Base-by-base conservation (phyloP, 2,797 vertebrate genomes). In the Gambelia wislizenii region DNA sequence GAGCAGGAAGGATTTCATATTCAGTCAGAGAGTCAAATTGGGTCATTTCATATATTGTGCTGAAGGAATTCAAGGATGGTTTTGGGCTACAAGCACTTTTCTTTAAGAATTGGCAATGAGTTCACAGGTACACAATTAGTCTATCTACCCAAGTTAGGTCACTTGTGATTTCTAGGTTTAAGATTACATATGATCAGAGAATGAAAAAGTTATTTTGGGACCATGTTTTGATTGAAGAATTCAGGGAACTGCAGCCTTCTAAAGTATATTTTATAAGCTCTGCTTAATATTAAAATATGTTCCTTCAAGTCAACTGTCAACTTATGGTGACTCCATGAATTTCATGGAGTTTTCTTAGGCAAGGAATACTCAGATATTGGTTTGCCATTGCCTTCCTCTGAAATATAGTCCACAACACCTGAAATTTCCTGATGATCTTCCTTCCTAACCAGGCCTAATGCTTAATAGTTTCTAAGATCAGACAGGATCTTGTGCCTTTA, bases 21-120 rank as follows among this genome's bases (percentile, higher is more conserved):
- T 81, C 10, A 83, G 18, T n/a, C 36, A 16, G 30, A 74, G 47
- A 67, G 30, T 74, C n/a, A 67, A 52, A 52, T 39, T 86, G 6
- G 33, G n/a, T 64, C 36, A 83, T 39, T 90, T 25, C 16, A 83
- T 33, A 20, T 75, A 56, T 85, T 91, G 64, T 47, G 25, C 77
- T 69, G 44, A 88, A 83, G 36, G 84, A 84, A 83, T 90, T 0
- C 72, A 81, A 49, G 49, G 7, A 3, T 13, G 44, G 6, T 6
- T 42, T 54, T 67, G 64, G 18, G 42, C 80, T 42, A 56, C 27
- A 64, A 81, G 54, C 82, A 91, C 33, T 56, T 42, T 88, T 12
- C 49, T 18, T 30, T 77, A 67, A 22, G 33, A 64, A 27, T 0
- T 59, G 33, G 42, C 10, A 36, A 80, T n/a, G 42, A 27, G 44